Percentiles rank a stretch among this genome's conserved stretches.
phyloP scores from a whole-genome alignment of 2,888 invertebrate genomes.

The Philereme vetulata region DNA sequence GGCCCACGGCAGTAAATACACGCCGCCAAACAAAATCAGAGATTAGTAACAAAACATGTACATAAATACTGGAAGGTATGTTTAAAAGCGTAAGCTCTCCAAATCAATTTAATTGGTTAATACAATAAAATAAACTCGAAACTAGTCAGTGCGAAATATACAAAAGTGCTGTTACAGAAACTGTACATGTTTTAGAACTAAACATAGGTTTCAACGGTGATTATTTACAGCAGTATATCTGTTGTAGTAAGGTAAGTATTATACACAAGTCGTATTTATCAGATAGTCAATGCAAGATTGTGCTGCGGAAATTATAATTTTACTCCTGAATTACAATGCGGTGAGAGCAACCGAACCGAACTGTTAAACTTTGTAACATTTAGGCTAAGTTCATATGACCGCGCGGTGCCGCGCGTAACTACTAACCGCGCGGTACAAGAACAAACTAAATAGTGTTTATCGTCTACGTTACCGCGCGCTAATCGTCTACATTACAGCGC shows the following conservation, averaged over 20 bases:
- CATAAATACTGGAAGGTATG: slow-evolving; percentile 78
- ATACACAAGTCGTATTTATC: slow-evolving; percentile 79
- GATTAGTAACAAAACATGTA: slow-evolving; percentile 85
- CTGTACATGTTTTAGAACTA: slow-evolving; percentile 85
- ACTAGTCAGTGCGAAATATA: slow-evolving; percentile 84
- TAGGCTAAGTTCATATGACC: no score
- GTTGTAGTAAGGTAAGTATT: slow-evolving; percentile 71
- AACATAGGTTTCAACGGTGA: slow-evolving; percentile 81
- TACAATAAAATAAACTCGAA: slow-evolving; percentile 80
- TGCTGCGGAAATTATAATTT: slow-evolving; percentile 83
- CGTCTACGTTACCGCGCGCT: no score
- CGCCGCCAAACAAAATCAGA: slow-evolving; percentile 71
- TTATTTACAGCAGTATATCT: slow-evolving; percentile 83
- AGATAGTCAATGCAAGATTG: slow-evolving; percentile 83
- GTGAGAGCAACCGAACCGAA: slow-evolving; percentile 17
- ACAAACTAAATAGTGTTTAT: no score
- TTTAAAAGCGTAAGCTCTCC: slow-evolving; percentile 83
- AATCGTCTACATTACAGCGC: no score
- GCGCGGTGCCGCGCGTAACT: no score
- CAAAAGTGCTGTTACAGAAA: slow-evolving; percentile 83
- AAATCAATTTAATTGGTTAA: slow-evolving; percentile 77
- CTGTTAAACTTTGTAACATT: slow-evolving; percentile 4
- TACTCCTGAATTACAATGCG: slow-evolving; percentile 37
- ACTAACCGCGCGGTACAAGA: no score
- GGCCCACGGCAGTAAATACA: slow-evolving; percentile 47